Conservation (phyloP, 2,888 invertebrate species). For the Biston betularia region DNA sequence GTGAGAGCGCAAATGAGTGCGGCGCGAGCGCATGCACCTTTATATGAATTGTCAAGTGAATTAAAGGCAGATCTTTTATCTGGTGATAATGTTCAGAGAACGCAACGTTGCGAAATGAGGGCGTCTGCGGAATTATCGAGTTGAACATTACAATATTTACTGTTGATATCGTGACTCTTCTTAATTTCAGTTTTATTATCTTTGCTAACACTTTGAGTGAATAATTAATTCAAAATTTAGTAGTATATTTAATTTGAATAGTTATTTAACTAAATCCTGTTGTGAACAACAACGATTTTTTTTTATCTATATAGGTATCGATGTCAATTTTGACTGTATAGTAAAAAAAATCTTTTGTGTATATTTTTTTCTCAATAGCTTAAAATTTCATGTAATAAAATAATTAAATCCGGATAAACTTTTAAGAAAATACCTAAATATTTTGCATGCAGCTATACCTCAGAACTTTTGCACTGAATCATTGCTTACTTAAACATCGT, state of each 20-base stretch:
- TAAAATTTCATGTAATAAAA: no score
- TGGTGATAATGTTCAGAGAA: conserved; percentile 46
- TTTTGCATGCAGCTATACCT: background rate
- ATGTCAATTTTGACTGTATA: no score
- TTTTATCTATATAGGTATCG: no score
- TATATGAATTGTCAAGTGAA: conserved; percentile 55
- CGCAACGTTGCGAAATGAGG: conserved; percentile 40
- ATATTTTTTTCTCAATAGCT: no score
- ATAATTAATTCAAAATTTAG: background rate
- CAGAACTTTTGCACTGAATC: background rate
- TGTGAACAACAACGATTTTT: no score
- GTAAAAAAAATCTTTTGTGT: no score
- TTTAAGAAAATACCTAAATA: background rate
- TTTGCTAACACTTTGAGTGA: background rate
- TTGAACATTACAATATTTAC: conserved; percentile 25
- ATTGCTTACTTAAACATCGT: background rate
- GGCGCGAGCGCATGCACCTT: conserved; percentile 58
- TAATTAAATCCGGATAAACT: background rate
- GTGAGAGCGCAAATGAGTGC: conserved; percentile 68
- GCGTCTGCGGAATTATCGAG: conserved; percentile 27
- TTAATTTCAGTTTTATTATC: conserved; percentile 1
- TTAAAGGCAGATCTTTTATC: conserved; percentile 50
- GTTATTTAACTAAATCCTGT: background rate
- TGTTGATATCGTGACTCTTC: conserved; percentile 15
- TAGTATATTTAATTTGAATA: background rate